Percentiles rank a stretch among this genome's conserved stretches.
These are phyloP conservation scores for Anolis apletophallus DNA, from an alignment of 2,797 vertebrate species.

Conservation along the genomic window DNA sequence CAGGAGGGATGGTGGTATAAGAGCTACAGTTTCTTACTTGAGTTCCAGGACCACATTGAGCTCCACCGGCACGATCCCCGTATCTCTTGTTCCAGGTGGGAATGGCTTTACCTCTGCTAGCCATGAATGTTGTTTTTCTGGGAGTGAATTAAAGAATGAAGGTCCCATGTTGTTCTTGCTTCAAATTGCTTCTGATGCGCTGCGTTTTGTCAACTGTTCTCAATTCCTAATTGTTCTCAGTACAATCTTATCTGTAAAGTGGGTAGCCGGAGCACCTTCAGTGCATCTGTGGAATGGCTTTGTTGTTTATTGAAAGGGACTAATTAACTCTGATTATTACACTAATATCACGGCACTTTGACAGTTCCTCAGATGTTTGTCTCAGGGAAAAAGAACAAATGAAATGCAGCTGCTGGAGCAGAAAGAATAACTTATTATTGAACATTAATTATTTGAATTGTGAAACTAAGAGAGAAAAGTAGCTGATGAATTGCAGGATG, in stretches of 20 bases:
- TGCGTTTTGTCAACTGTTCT: slow-evolving; percentile 57
- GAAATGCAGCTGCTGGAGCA: slow-evolving; percentile 99
- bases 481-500: slow-evolving; percentile 88
- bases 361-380: slow-evolving; percentile 97
- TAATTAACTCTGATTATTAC: slow-evolving; percentile 99
- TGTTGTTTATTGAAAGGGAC: slow-evolving; percentile 86
- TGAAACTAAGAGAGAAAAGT: slow-evolving; percentile 85
- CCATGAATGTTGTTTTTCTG: slow-evolving; percentile 28
- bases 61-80: no score
- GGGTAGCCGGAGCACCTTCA: slow-evolving; percentile 74
- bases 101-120: no score
- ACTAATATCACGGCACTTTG: slow-evolving; percentile 97
- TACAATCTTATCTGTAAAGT: slow-evolving; percentile 65
- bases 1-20: no score
- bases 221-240: slow-evolving; percentile 68
- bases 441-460: slow-evolving; percentile 94
- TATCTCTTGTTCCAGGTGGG: no score
- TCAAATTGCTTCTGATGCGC: slow-evolving; percentile 57
- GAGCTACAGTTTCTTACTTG: no score
- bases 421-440: slow-evolving; percentile 98
- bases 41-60: no score
- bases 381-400: slow-evolving; percentile 97
- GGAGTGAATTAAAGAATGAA: slow-evolving; percentile 57
- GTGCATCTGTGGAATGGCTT: slow-evolving; percentile 78
- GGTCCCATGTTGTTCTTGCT: slow-evolving; percentile 45